Percentiles rank a stretch among this genome's conserved stretches.
phyloP scores from a whole-genome alignment of 2,888 invertebrate genomes.

The Eupsilia transversa region DNA sequence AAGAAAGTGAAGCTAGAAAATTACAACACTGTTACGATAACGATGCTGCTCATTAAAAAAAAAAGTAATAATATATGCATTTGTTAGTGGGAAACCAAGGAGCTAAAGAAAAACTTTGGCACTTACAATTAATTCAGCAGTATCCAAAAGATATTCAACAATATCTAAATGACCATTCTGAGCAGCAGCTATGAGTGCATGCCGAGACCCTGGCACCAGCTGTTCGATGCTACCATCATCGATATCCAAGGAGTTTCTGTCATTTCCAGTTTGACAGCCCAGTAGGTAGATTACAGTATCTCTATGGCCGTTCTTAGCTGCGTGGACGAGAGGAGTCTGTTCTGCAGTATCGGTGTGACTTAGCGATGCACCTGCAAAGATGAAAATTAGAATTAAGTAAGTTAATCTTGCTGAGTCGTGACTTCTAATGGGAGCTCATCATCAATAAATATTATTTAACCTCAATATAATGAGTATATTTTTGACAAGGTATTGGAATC shows the following conservation, averaged over 20 bases:
- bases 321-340: slow-evolving; percentile 96
- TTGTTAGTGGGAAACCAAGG: not conserved
- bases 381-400: too few species aligned
- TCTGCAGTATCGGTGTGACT: slow-evolving; percentile 95
- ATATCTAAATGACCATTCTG: slow-evolving; percentile 96
- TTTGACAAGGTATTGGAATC: too few species aligned
- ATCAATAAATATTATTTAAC: too few species aligned
- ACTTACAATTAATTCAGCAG: slow-evolving; percentile 95
- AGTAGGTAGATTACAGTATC: slow-evolving; percentile 96
- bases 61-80: not conserved
- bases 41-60: not conserved
- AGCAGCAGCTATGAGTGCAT: slow-evolving; percentile 96
- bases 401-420: too few species aligned
- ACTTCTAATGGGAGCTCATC: too few species aligned
- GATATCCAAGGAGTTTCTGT: slow-evolving; percentile 92
- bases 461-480: too few species aligned
- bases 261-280: slow-evolving; percentile 92
- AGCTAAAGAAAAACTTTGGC: not conserved
- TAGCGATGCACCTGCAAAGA: slow-evolving; percentile 91
- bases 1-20: not conserved
- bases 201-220: slow-evolving; percentile 95
- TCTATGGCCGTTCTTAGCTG: slow-evolving; percentile 96
- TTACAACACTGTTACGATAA: not conserved
- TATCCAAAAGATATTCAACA: slow-evolving; percentile 96
- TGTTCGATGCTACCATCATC: slow-evolving; percentile 91